Evolutionary conservation across 2,797 vertebrate species (phyloP).

Genomic region (Lithobates sylvaticus): DNA sequence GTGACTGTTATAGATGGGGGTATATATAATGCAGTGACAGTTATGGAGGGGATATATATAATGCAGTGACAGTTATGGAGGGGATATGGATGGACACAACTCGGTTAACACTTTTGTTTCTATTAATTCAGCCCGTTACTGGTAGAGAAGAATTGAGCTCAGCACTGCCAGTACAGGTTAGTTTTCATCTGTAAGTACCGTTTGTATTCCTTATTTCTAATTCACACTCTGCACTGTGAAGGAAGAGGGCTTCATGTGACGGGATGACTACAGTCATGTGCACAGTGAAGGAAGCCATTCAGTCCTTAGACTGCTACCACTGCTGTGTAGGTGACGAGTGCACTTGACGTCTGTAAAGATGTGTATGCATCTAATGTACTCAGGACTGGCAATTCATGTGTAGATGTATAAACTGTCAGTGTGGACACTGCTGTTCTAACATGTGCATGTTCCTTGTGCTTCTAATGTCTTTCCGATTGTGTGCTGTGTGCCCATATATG

Average conservation of each 20-base stretch:
- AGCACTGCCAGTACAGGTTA: slow-evolving; percentile 95
- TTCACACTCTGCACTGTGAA: neutral
- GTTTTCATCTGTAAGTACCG: slow-evolving; percentile 96
- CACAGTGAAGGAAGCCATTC: neutral
- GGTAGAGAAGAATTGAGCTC: slow-evolving; percentile 88
- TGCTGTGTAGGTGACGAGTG: neutral
- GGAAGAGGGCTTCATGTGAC: neutral
- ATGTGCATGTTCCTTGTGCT: slow-evolving; percentile 37
- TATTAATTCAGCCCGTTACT: slow-evolving; percentile 91
- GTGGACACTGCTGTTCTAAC: slow-evolving; percentile 43
- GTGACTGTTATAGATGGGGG: no score
- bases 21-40: no score
- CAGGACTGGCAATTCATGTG: neutral
- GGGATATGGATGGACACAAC: slow-evolving; percentile 45
- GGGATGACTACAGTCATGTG: neutral
- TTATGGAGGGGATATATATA: no score
- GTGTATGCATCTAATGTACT: neutral
- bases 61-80: neutral
- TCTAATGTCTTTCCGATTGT: neutral
- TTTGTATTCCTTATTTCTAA: slow-evolving; percentile 72
- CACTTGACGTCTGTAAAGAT: neutral
- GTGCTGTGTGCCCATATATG: neutral
- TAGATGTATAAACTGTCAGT: neutral
- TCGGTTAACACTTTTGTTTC: slow-evolving; percentile 89
- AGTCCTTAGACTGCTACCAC: neutral